Base-by-base conservation (phyloP, 2,888 invertebrate genomes). In the Hydropsyche betteni region DNA sequence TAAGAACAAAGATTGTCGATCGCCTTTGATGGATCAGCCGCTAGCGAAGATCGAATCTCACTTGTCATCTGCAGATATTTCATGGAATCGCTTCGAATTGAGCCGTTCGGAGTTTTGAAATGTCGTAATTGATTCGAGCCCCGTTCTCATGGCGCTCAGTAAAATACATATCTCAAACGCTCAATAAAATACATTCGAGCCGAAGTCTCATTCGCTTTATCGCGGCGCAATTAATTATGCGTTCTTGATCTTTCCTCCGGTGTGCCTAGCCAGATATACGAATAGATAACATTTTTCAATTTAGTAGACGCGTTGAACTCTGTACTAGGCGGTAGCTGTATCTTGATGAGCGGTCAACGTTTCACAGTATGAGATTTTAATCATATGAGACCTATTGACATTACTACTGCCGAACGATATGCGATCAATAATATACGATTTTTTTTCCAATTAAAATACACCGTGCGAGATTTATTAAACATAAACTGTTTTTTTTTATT, bases 341-440 rank as follows among this genome's bases (percentile, higher is more conserved):
- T 64, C 24, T 24, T 33, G 61, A 61, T 64, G 24, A 64, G 36
- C 24, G 64, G 24, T 64, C 64, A 33, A 64, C 64, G 64, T 34
- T 64, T 64, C 64, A 7, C 24, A 36, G 12, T 64, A 34, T 36
- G 36, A 64, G 64, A 64, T 64, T 36, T 36, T 36, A 64, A 64
- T 64, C 64, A 34, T 12, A 36, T n/a, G n/a, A 64, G 64, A 64
- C 64, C 64, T 64, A 64, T 64, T 64, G 64, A 64, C 64, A 64
- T 64, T 5, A 34, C 64, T 64, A 10, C 44, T 44, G 44, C 44
- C 44, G 44, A 36, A 34, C 64, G 64, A 64, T 55, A 16, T 64
- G 36, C 10, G 36, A 64, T 64, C 64, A 64, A 64, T 64, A 64
- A 64, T 64, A 64, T 33, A 7, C 64, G 12, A 33, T n/a, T n/a